Base-by-base conservation (phyloP, 2,888 invertebrate species). In the Venustoraphidia nigricollis region DNA sequence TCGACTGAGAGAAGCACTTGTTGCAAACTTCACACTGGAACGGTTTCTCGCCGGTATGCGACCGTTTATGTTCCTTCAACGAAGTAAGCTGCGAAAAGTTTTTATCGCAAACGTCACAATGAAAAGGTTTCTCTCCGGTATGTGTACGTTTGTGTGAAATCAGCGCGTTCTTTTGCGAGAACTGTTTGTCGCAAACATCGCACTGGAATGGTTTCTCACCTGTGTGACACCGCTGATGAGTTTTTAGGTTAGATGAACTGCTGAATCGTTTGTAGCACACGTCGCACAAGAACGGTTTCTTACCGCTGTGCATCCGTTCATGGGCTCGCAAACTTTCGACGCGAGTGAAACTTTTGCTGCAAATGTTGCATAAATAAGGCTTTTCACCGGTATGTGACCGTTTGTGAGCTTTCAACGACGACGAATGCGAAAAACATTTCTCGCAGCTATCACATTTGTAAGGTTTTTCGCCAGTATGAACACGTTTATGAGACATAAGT, bases 341-440 rank as follows among this genome's bases (percentile, higher is more conserved):
- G 34, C 34, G 10, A 10, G 17, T 37, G 11, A 45, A 45, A 13
- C 45, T 34, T 45, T 45, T 64, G 8, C 65, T 66, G 59, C 76
- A 76, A 14, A 62, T 60, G 10, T 59, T 60, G 53, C 75, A 75
- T 1, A 56, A 65, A 60, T 72, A 68, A n/a, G 72, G 70, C 40
- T 71, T 65, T 54, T 70, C 73, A 8, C 72, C 75, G 0, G 72
- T 67, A 56, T 76, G 76, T 38, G 67, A 67, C 9, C 70, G 65
- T 2, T 62, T 56, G 57, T 77, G 76, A 27, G 27, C 27, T 27
- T 27, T 27, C 27, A 27, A 27, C 27, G 27, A 27, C 3, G 27
- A 27, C 27, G 27, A 27, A 27, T 27, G 27, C 27, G 27, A 27
- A 27, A 27, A 27, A 27, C 27, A 27, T 27, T 27, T 27, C 6